phyloP scores from a whole-genome alignment of 92 coral and sea anemone genomes.

The Isaurus tuberculatus region DNA sequence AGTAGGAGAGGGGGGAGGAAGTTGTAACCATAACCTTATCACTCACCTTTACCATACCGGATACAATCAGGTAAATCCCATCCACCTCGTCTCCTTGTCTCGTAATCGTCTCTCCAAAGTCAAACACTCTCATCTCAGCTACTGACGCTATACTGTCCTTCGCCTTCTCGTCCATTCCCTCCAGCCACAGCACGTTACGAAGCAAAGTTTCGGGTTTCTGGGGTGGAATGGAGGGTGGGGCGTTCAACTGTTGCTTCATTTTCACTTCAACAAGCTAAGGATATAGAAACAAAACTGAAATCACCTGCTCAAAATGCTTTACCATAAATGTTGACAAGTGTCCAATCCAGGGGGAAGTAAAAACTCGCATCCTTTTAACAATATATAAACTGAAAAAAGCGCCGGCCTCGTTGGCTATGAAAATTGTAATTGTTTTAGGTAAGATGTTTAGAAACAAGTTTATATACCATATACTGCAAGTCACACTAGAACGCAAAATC shows the following conservation, averaged over 20 bases:
- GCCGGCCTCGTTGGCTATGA: too few species aligned
- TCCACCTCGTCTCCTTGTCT: constrained; percentile 92
- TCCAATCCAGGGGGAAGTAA: too few species aligned
- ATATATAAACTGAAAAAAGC: too few species aligned
- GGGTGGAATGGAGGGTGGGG: constrained; percentile 93
- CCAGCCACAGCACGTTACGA: constrained; percentile 95
- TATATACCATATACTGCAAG: too few species aligned
- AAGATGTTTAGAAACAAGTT: too few species aligned
- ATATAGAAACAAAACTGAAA: neutral
- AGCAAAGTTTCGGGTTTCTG: constrained; percentile 81
- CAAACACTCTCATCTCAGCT: constrained; percentile 85
- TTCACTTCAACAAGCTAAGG: constrained; percentile 88
- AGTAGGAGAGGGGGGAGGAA: too few species aligned
- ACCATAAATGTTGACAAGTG: too few species aligned
- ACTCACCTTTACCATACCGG: constrained; percentile 95
- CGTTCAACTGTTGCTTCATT: constrained; percentile 95
- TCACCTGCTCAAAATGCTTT: too few species aligned
- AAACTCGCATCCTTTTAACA: too few species aligned
- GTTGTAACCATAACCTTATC: too few species aligned
- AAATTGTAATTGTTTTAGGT: too few species aligned
- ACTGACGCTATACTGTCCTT: constrained; percentile 73
- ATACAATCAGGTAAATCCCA: constrained; percentile 87
- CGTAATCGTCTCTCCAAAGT: constrained; percentile 89
- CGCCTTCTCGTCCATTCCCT: constrained; percentile 84
- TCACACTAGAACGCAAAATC: too few species aligned